Percentiles rank a stretch among this genome's conserved stretches.
These are phyloP conservation scores for Mesembrinibis cayennensis DNA, from an alignment of 2,113 vertebrate species.

Conservation along the genomic window DNA sequence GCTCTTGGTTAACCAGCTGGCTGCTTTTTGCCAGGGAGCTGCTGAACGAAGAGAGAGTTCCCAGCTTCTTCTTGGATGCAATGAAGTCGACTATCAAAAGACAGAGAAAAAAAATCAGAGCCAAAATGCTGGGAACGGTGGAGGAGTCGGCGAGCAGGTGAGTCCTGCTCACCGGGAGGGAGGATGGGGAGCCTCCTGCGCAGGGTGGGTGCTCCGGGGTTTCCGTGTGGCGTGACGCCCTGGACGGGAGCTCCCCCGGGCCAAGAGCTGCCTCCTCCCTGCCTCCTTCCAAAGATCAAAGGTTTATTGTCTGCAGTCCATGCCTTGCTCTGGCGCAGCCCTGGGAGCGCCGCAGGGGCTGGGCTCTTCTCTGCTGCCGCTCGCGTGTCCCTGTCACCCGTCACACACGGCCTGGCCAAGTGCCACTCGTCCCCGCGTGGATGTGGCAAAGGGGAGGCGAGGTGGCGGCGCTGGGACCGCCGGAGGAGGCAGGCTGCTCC, in stretches of 20 bases:
- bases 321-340: neutral
- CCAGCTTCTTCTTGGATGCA: slow-evolving; percentile 85
- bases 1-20: neutral
- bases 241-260: neutral
- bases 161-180: neutral
- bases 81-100: slow-evolving; percentile 86
- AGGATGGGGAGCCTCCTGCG: accelerated
- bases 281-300: neutral
- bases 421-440: accelerated
- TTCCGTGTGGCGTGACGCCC: neutral
- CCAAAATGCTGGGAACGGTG: slow-evolving; percentile 91
- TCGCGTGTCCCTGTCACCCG: neutral
- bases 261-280: neutral
- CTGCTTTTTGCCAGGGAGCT: slow-evolving; percentile 82
- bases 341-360: neutral
- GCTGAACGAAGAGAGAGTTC: slow-evolving; percentile 85
- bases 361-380: neutral
- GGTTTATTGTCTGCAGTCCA: neutral
- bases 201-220: neutral
- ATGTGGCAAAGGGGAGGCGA: neutral
- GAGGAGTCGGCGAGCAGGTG: slow-evolving; percentile 86
- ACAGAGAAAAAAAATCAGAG: slow-evolving; percentile 89
- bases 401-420: neutral
- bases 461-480: neutral
- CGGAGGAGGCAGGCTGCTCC: neutral